Evolutionary conservation across 2,113 vertebrate species (phyloP).

Genomic region (Bubo scandiacus): DNA sequence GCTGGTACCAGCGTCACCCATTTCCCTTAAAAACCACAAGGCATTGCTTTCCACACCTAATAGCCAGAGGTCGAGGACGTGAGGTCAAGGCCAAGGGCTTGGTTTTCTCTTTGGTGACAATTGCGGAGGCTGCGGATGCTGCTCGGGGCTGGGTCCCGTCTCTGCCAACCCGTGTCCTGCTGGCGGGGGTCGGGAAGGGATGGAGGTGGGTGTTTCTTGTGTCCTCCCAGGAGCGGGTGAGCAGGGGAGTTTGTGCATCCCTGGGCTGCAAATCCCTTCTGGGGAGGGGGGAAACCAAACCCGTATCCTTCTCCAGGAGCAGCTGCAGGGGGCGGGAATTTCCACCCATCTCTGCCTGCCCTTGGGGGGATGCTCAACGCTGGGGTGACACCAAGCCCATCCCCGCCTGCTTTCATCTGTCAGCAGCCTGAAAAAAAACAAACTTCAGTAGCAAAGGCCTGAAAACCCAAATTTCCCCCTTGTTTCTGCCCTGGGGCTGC

Average conservation of each 20-base stretch:
- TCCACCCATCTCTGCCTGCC: rapidly evolving
- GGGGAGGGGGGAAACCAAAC: background rate
- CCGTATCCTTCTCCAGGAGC: rapidly evolving
- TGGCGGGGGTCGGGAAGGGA: too few relatives aligned
- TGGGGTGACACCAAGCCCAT: rapidly evolving
- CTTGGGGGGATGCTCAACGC: rapidly evolving
- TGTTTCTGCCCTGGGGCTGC: background rate
- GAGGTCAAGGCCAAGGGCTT: constrained; percentile 49
- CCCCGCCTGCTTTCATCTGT: background rate
- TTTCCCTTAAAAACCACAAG: constrained; percentile 32
- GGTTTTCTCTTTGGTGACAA: constrained; percentile 29
- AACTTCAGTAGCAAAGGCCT: rapidly evolving
- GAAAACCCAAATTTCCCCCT: too few relatives aligned
- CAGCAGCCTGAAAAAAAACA: background rate
- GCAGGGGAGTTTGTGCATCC: background rate
- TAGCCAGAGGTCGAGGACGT: constrained; percentile 52
- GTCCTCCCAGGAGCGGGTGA: background rate
- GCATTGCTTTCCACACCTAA: constrained; percentile 53
- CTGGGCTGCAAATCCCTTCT: background rate
- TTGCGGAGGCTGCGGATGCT: background rate
- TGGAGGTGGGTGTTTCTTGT: too few relatives aligned
- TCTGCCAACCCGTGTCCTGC: too few relatives aligned
- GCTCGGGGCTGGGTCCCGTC: too few relatives aligned
- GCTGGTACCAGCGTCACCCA: background rate
- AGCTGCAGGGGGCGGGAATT: background rate